These are phyloP conservation scores for Hoplodrina ambigua DNA, from an alignment of 2,888 invertebrate species.

Conservation along the genomic window DNA sequence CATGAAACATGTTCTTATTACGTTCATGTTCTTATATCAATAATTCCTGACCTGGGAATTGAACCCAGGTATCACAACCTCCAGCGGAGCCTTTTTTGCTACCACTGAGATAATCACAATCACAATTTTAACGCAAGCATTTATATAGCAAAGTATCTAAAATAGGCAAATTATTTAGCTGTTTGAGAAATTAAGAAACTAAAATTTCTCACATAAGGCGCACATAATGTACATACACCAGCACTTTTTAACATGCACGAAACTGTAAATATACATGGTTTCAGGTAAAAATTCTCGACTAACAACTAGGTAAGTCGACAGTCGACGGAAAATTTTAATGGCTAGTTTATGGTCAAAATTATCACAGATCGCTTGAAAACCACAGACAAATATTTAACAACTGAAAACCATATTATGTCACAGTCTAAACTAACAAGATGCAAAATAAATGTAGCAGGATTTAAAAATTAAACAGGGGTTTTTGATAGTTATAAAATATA, in stretches of 20 bases:
- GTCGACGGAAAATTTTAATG: no score
- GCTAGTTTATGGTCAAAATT: no score
- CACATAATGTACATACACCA: neutral
- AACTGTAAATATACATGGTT: slow-evolving; percentile 5
- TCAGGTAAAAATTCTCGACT: neutral
- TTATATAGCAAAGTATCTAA: neutral
- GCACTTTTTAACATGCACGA: slow-evolving; percentile 3
- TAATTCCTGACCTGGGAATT: neutral
- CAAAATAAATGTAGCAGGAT: slow-evolving; percentile 11
- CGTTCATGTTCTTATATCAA: no score
- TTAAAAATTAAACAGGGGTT: neutral
- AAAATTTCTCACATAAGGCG: neutral
- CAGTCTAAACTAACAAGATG: slow-evolving; percentile 14
- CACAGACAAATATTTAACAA: neutral
- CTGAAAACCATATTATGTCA: slow-evolving; percentile 6
- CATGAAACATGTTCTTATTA: neutral
- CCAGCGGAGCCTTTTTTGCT: neutral
- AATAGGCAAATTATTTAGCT: neutral
- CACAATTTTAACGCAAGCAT: neutral
- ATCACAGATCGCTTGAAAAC: no score
- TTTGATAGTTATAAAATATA: neutral
- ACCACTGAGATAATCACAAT: neutral
- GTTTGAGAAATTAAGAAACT: neutral
- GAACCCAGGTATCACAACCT: slow-evolving; percentile 5
- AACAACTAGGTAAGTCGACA: neutral